Evolutionary conservation across 2,888 invertebrate species (phyloP).

Genomic region (Malthinus flaveolus): DNA sequence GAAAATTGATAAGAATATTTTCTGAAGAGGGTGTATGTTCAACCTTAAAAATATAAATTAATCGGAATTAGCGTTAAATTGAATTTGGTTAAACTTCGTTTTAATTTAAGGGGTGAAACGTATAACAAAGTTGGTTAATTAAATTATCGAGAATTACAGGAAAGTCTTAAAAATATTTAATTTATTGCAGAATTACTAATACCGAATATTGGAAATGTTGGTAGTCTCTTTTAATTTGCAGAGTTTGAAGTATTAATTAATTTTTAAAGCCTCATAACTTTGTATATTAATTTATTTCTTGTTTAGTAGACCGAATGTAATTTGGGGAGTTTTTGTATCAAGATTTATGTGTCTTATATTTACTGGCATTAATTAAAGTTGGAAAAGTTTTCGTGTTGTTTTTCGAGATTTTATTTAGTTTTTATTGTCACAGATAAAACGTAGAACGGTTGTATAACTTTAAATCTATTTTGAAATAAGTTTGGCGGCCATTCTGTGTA

Average conservation of each 20-base stretch:
- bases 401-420: conserved; percentile 30
- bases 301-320: conserved; percentile 26
- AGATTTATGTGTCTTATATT: conserved; percentile 30
- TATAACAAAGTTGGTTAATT: neutral
- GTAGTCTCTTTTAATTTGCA: conserved; percentile 24
- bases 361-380: conserved; percentile 30
- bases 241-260: conserved; percentile 30
- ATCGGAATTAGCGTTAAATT: too few relatives aligned
- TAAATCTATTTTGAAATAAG: conserved; percentile 31
- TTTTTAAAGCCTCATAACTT: conserved; percentile 28
- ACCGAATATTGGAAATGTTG: conserved; percentile 12
- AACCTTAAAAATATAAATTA: too few relatives aligned
- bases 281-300: conserved; percentile 29
- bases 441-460: conserved; percentile 28
- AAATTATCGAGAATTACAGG: conserved; percentile 6
- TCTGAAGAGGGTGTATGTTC: too few relatives aligned
- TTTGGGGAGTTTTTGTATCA: conserved; percentile 21
- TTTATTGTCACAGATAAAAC: conserved; percentile 28
- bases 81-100: too few relatives aligned
- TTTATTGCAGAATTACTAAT: conserved; percentile 15
- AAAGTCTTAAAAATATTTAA: conserved; percentile 14
- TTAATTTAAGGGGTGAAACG: neutral
- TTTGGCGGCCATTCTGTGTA: conserved; percentile 30
- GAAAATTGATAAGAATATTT: too few relatives aligned
- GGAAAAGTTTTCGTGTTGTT: conserved; percentile 29